Evolutionary conservation across 2,888 invertebrate species (phyloP).

Genomic region (Formica aserva): DNA sequence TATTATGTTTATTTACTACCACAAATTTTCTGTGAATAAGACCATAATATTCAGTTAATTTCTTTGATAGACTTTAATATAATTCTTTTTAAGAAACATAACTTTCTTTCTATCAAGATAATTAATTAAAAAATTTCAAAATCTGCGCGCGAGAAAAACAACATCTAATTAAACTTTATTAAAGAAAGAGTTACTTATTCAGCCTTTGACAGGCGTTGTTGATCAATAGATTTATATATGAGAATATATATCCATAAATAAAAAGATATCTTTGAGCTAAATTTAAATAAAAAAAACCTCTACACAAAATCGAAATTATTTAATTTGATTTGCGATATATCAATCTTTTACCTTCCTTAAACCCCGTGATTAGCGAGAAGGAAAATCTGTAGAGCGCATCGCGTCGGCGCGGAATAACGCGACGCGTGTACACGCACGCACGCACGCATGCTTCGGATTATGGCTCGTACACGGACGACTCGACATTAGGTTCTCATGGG

Average conservation of each 20-base stretch:
- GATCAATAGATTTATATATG: neutral
- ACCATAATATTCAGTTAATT: neutral
- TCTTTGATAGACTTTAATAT: neutral
- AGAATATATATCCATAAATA: neutral
- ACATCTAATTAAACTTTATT: conserved; percentile 1
- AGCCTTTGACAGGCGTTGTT: neutral
- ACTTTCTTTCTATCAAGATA: too few species aligned
- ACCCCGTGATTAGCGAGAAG: conserved; percentile 6
- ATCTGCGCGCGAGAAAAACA: neutral
- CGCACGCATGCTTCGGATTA: conserved; percentile 75
- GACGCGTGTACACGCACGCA: conserved; percentile 27
- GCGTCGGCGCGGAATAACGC: neutral
- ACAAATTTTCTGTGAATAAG: neutral
- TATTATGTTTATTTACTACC: too few species aligned
- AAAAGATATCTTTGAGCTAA: neutral
- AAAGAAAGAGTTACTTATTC: too few species aligned
- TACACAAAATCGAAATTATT: neutral
- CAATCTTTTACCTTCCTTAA: conserved; percentile 17
- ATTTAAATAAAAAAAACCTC: neutral
- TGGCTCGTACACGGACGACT: conserved; percentile 67
- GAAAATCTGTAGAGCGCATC: conserved; percentile 33
- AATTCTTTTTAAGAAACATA: neutral
- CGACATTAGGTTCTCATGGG: conserved; percentile 81
- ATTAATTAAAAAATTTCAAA: neutral
- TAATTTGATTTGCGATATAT: neutral